phyloP scores from a whole-genome alignment of 2,113 vertebrate genomes.

The Rhabdornis inornatus region DNA sequence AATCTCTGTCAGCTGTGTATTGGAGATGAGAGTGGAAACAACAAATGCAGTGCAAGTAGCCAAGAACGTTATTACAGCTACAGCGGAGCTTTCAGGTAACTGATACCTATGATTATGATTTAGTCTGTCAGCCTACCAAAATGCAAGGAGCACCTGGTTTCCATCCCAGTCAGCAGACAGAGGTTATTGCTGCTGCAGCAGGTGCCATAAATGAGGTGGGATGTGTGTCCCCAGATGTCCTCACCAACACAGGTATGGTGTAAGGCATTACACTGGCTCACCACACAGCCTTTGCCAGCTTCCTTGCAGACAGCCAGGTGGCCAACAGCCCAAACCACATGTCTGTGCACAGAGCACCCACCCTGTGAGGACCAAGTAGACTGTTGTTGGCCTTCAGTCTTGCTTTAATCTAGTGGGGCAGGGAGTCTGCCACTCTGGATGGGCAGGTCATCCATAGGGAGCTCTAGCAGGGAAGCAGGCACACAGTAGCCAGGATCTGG shows the following conservation, averaged over 20 bases:
- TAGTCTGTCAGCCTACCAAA: neutral
- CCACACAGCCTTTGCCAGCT: neutral
- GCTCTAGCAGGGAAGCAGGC: neutral
- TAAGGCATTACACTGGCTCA: neutral
- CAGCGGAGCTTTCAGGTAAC: slow-evolving; percentile 89
- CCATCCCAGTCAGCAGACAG: neutral
- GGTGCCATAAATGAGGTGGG: neutral
- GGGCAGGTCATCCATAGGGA: neutral
- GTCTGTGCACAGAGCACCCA: neutral
- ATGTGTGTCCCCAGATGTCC: neutral
- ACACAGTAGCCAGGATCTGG: neutral
- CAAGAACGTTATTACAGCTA: slow-evolving; percentile 86
- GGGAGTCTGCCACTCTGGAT: neutral
- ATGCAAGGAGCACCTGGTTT: neutral
- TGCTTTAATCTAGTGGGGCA: neutral
- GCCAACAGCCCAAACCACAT: neutral
- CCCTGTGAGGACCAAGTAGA: neutral
- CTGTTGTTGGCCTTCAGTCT: neutral
- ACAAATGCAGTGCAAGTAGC: slow-evolving; percentile 81
- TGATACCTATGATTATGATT: rapidly evolving
- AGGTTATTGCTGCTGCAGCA: neutral
- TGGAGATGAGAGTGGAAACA: slow-evolving; percentile 77
- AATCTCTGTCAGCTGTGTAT: slow-evolving; percentile 83
- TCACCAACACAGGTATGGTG: neutral
- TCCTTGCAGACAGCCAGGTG: neutral